Conservation (phyloP, 2,888 invertebrate genomes). For the Chelonus formosanus region DNA sequence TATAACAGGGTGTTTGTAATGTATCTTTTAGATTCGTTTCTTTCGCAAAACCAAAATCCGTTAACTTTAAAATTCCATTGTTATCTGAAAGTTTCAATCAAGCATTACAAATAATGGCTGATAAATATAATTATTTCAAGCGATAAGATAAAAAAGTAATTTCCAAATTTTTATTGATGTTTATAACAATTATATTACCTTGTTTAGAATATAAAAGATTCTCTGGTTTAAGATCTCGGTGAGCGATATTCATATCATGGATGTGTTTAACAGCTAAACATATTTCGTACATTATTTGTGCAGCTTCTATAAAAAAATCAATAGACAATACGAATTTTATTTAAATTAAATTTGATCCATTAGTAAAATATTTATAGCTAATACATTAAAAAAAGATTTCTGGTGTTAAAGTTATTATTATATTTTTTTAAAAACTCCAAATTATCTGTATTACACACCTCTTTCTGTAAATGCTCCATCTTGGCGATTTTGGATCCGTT, state of each 20-base stretch:
- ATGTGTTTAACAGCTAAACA: constrained; percentile 93
- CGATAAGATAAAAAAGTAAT: neutral
- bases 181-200: constrained; percentile 59
- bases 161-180: neutral
- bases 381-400: too few relatives aligned
- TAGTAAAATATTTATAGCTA: too few relatives aligned
- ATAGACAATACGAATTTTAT: too few relatives aligned
- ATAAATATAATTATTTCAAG: neutral
- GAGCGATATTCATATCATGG: constrained; percentile 94
- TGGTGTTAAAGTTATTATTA: too few relatives aligned
- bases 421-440: too few relatives aligned
- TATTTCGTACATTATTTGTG: constrained; percentile 95
- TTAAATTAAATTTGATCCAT: too few relatives aligned
- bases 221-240: constrained; percentile 97
- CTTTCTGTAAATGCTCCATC: constrained; percentile 97
- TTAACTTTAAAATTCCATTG: constrained; percentile 89
- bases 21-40: constrained; percentile 88
- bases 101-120: neutral
- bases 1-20: constrained; percentile 97
- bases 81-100: constrained; percentile 61
- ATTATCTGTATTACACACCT: constrained; percentile 63
- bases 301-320: constrained; percentile 75
- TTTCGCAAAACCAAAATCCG: constrained; percentile 99
- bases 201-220: constrained; percentile 89
- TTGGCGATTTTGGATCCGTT: constrained; percentile 93